Conservation (phyloP, 1,140 invertebrate species). For the Meloidogyne hapla region DNA sequence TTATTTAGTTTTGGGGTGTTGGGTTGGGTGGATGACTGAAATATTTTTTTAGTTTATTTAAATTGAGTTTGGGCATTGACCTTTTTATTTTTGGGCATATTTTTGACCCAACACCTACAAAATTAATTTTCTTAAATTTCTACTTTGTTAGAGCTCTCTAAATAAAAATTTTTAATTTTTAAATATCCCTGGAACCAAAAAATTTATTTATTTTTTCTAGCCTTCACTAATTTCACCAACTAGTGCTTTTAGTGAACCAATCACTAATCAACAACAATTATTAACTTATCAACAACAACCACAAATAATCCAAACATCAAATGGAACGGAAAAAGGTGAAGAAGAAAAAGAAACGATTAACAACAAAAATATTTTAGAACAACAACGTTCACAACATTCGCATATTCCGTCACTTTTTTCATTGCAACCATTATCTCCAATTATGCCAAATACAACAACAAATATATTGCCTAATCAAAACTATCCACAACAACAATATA, state of each 20-base stretch:
- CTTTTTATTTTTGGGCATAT: too few relatives aligned
- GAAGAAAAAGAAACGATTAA: not conserved
- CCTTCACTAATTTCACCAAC: constrained; percentile 22
- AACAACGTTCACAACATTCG: not conserved
- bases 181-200: too few relatives aligned
- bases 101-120: too few relatives aligned
- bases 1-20: not conserved
- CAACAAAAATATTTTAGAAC: not conserved
- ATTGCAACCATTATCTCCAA: not conserved
- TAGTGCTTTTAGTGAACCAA: constrained; percentile 23
- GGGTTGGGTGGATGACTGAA: too few relatives aligned
- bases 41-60: too few relatives aligned
- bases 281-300: not conserved
- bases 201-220: constrained; percentile 10
- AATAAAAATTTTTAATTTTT: too few relatives aligned
- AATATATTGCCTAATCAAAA: not conserved
- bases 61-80: too few relatives aligned
- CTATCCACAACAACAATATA: not conserved
- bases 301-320: too few relatives aligned
- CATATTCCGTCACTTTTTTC: constrained; percentile 5
- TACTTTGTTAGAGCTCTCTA: too few relatives aligned
- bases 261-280: not conserved
- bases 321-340: not conserved
- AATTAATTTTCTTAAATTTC: too few relatives aligned
- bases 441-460: not conserved